These are phyloP conservation scores for Lepidocolaptes lacrymiger DNA, from an alignment of 2,797 vertebrate genomes.

Conservation along the genomic window DNA sequence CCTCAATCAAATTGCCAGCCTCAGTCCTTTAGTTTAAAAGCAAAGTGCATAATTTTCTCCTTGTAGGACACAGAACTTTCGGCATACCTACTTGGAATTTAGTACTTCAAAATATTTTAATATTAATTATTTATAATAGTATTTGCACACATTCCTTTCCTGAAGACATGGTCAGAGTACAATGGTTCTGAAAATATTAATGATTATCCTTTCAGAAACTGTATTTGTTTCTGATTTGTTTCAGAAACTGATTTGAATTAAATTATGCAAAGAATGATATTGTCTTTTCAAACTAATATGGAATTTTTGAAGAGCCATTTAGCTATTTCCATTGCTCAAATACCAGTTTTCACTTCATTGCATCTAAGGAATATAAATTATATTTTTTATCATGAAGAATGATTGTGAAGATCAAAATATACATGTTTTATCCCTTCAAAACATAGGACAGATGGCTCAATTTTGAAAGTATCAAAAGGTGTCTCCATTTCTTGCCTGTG, in stretches of 20 bases:
- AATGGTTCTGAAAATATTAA: not conserved
- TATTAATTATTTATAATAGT: not conserved
- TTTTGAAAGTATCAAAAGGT: not conserved
- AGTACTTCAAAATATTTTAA: not conserved
- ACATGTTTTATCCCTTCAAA: not conserved
- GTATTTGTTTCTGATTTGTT: not conserved
- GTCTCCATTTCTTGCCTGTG: not conserved
- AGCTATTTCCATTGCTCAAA: not conserved
- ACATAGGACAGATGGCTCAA: not conserved
- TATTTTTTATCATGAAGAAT: not conserved
- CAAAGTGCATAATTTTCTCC: not conserved
- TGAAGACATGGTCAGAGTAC: not conserved
- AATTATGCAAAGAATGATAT: not conserved
- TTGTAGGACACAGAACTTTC: not conserved
- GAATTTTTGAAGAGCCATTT: not conserved
- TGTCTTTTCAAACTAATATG: not conserved
- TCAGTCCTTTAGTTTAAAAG: not conserved
- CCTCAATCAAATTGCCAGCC: not conserved
- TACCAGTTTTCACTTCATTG: not conserved
- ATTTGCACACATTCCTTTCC: not conserved
- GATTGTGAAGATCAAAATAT: not conserved
- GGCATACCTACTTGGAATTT: not conserved
- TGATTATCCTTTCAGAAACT: not conserved
- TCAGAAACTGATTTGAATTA: not conserved
- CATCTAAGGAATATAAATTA: not conserved